Conservation (phyloP, 2,888 invertebrate species). For the Epistrophella euchroma region DNA sequence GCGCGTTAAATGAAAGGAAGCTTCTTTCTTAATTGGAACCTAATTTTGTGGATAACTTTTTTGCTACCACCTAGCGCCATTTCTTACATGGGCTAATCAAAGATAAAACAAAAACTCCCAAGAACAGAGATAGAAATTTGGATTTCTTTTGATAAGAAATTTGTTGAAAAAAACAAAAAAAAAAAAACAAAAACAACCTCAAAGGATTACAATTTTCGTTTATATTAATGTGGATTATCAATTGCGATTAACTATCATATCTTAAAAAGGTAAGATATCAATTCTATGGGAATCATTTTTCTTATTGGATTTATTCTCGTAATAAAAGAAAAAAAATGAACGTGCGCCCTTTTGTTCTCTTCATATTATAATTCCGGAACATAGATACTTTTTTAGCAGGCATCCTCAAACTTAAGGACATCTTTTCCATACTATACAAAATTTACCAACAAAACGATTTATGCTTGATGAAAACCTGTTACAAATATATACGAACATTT, state of each 20-base stretch:
- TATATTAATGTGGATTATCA: conserved; percentile 69
- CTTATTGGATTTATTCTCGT: conserved; percentile 19
- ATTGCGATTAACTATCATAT: conserved; percentile 73
- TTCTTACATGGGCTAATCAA: conserved; percentile 26
- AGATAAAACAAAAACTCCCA: conserved; percentile 4
- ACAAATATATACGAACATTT: conserved; percentile 24
- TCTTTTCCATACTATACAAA: neutral
- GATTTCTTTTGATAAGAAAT: conserved; percentile 19
- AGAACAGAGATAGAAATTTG: conserved; percentile 14
- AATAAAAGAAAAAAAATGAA: neutral
- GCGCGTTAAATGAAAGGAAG: conserved; percentile 20
- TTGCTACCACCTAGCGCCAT: neutral
- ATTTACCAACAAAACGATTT: conserved; percentile 7
- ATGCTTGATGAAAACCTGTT: conserved; percentile 34
- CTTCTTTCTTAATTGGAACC: conserved; percentile 33
- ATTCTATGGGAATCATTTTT: conserved; percentile 16
- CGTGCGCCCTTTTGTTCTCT: conserved; percentile 24
- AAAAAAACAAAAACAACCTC: neutral
- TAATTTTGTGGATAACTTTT: conserved; percentile 58
- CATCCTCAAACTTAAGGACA: conserved; percentile 38
- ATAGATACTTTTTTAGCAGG: conserved; percentile 26
- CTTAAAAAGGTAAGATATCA: conserved; percentile 66
- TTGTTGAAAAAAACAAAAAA: neutral
- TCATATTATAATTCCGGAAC: conserved; percentile 11
- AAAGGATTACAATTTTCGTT: conserved; percentile 68